Base-by-base conservation (phyloP, 2,888 invertebrate species). In the Euzophera pinguis region DNA sequence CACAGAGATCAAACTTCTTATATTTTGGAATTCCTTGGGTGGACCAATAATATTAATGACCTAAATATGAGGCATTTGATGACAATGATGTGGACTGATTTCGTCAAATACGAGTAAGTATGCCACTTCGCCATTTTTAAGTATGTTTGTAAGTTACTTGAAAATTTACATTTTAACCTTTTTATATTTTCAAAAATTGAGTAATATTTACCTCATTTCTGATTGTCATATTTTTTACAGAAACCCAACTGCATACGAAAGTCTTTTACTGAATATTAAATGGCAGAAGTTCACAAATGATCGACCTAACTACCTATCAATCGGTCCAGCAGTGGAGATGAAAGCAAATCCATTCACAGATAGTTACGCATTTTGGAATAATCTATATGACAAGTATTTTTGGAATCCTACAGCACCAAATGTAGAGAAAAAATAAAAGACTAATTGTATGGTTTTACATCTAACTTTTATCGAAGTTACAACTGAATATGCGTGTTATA, bases 1-100 rank as follows among this genome's bases (percentile, higher is more conserved):
- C 89, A 90, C 53, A 78, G 89, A 62, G 89, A 90, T 53, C 88
- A 88, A 59, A 76, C 80, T 0, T 75, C 87, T 0, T 88, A 89
- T 48, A 58, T 88, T 12, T 57, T 88, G 47, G 88, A 89, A 60
- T 88, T 90, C 60, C 76, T 64, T 52, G 73, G 75, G 4, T 76
- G 59, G 56, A 85, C 87, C 0, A 75, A 70, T 10, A 72, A 64
- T 14, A 64, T 69, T 3, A 74, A 67, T 12, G 89, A 89, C 61
- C 61, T 88, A 56, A 76, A 84, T 55, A 81, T 71, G 0, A 77
- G 86, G 58, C 84, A 88, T 37, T 67, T 81, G 1, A 67, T 90
- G 78, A 84, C 81, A 0, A 58, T 63, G 1, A 87, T 90, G 87
- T 89, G 89, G 89, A 68, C 80, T 3, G 85, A 90, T 60, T 90